Conservation (phyloP, 2,888 invertebrate genomes). For the Cetonia aurata region DNA sequence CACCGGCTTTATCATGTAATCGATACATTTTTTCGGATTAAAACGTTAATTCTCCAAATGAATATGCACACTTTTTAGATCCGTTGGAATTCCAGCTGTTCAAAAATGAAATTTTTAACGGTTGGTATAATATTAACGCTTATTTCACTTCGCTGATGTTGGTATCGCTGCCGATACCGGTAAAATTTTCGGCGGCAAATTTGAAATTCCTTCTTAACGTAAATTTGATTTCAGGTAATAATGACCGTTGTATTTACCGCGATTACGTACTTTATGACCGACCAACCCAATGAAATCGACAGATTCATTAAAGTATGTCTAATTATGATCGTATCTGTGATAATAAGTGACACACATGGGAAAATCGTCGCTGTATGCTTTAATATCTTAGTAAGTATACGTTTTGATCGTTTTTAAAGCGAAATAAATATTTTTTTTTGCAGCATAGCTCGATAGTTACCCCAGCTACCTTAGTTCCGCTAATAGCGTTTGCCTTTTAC, state of each 20-base stretch:
- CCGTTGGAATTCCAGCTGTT: conserved; percentile 17
- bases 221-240: conserved; percentile 9
- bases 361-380: conserved; percentile 12
- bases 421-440: conserved; percentile 2
- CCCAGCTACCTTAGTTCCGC: neutral
- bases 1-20: conserved; percentile 43
- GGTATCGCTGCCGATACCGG: conserved; percentile 29
- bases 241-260: conserved; percentile 11
- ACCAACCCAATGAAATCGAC: conserved; percentile 24
- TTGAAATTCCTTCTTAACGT: neutral
- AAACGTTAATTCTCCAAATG: no score
- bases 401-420: neutral
- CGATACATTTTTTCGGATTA: neutral
- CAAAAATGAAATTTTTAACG: conserved; percentile 11
- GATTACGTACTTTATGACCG: conserved; percentile 23
- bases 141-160: conserved; percentile 14
- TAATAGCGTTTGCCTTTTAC: conserved; percentile 5
- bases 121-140: conserved; percentile 25
- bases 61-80: conserved; percentile 18
- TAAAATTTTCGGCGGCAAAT: conserved; percentile 1
- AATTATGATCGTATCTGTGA: conserved; percentile 18
- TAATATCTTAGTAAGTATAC: neutral
- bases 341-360: conserved; percentile 29
- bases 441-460: conserved; percentile 7
- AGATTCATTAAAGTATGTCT: conserved; percentile 27